phyloP scores from a whole-genome alignment of 2,888 invertebrate genomes.

The Cephonodes hylas region DNA sequence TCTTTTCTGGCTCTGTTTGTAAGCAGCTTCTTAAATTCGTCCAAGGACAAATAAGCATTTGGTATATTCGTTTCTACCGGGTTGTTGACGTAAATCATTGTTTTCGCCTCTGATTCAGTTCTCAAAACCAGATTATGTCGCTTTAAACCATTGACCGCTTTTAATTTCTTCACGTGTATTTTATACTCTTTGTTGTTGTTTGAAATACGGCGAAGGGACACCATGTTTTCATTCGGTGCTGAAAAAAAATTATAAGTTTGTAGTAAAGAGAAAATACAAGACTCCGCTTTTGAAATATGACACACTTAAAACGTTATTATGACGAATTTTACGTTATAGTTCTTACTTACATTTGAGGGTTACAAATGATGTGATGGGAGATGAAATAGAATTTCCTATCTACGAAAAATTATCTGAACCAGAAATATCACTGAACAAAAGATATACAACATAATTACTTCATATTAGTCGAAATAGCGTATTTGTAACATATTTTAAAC shows the following conservation, averaged over 20 bases:
- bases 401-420: too few species aligned
- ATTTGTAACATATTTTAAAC: too few species aligned
- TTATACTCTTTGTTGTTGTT: constrained; percentile 41
- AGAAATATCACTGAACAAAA: too few species aligned
- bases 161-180: constrained; percentile 58
- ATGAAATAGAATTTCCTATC: too few species aligned
- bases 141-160: constrained; percentile 63
- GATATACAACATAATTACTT: too few species aligned
- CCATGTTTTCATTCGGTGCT: constrained; percentile 25
- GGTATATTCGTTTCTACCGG: constrained; percentile 65
- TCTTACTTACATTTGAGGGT: too few species aligned
- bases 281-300: too few species aligned
- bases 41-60: constrained; percentile 49
- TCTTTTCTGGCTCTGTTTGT: constrained; percentile 26
- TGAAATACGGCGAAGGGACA: constrained; percentile 40
- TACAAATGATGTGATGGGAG: too few species aligned
- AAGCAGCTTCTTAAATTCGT: constrained; percentile 55
- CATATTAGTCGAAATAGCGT: too few species aligned
- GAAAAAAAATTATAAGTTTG: neutral
- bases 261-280: too few species aligned
- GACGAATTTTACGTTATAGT: too few species aligned
- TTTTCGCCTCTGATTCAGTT: constrained; percentile 28
- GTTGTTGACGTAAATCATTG: constrained; percentile 62
- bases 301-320: too few species aligned
- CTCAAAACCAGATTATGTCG: constrained; percentile 56